A percentile compares a stretch with the other conserved stretches of the same genome.
Evolutionary conservation across 2,113 vertebrate species (phyloP).

Genomic region (Takifugu bimaculatus): DNA sequence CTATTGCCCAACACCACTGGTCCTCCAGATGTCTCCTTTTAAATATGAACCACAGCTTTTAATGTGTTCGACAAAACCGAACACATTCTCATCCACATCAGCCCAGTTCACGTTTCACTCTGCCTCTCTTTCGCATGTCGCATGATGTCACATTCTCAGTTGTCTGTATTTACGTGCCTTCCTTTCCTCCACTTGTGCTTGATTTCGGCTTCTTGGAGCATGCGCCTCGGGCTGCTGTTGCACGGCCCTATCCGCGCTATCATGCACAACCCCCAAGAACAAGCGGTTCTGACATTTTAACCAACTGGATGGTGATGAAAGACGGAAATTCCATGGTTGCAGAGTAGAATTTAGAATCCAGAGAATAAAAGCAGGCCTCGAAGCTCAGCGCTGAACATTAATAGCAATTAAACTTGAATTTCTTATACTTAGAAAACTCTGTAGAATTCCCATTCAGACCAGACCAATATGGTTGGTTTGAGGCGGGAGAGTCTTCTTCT

Average conservation of each 20-base stretch:
- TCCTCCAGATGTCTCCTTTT: neutral
- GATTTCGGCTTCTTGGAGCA: neutral
- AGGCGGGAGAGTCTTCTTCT: neutral
- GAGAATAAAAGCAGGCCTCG: neutral
- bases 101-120: constrained; percentile 11
- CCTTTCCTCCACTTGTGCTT: neutral
- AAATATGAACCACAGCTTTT: neutral
- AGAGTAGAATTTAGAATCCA: constrained; percentile 18
- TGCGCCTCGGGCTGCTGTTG: constrained; percentile 24
- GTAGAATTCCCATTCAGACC: no score
- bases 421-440: constrained; percentile 2
- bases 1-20: neutral
- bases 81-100: constrained; percentile 14
- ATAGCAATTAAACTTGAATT: neutral
- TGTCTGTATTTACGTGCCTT: constrained; percentile 8
- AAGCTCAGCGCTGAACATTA: no score
- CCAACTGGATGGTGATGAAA: constrained; percentile 7
- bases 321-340: neutral
- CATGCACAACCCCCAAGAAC: constrained; percentile 7
- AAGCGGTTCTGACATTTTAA: constrained; percentile 14
- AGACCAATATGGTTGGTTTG: no score
- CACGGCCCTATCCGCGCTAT: constrained; percentile 38
- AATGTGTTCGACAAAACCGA: constrained; percentile 3
- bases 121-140: constrained; percentile 12
- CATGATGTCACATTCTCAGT: constrained; percentile 22